Conservation (phyloP, 2,113 vertebrate genomes). For the Oncorhynchus keta region DNA sequence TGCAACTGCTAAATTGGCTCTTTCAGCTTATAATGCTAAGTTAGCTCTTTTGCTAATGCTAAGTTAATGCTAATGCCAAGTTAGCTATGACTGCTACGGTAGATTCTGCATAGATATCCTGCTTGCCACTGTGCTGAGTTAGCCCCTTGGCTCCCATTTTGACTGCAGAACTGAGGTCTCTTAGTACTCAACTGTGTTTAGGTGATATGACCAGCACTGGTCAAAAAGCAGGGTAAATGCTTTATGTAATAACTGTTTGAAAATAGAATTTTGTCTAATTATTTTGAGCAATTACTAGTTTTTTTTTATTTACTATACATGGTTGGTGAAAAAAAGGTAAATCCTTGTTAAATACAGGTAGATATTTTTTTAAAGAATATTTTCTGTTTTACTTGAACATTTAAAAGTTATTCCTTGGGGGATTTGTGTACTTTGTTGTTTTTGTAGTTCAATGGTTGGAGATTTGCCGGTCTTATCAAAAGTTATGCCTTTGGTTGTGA, state of each 20-base stretch:
- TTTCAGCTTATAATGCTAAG: background rate
- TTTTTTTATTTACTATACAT: slow-evolving; percentile 30
- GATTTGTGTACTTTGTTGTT: slow-evolving; percentile 14
- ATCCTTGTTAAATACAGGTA: slow-evolving; percentile 23
- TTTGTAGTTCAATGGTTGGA: slow-evolving; percentile 8
- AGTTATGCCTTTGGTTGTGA: slow-evolving; percentile 23
- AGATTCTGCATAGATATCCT: background rate
- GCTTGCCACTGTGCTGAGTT: background rate
- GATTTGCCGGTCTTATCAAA: slow-evolving; percentile 24
- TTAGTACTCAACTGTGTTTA: slow-evolving; percentile 1
- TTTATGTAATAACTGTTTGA: slow-evolving; percentile 13
- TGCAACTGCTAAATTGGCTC: background rate
- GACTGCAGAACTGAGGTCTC: slow-evolving; percentile 7
- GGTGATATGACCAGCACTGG: no score
- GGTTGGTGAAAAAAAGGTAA: slow-evolving; percentile 32
- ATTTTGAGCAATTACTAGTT: slow-evolving; percentile 18
- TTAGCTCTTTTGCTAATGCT: background rate
- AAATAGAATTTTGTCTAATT: slow-evolving; percentile 30
- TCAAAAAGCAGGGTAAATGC: background rate
- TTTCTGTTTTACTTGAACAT: slow-evolving; percentile 57
- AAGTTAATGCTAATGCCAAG: no score
- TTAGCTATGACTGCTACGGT: background rate
- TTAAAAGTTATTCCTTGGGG: slow-evolving; percentile 21
- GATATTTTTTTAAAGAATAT: slow-evolving; percentile 31
- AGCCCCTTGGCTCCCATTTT: background rate